Percentiles rank a stretch among this genome's conserved stretches.
Evolutionary conservation across 2,113 vertebrate species (phyloP).

Genomic region (Gorilla gorilla): DNA sequence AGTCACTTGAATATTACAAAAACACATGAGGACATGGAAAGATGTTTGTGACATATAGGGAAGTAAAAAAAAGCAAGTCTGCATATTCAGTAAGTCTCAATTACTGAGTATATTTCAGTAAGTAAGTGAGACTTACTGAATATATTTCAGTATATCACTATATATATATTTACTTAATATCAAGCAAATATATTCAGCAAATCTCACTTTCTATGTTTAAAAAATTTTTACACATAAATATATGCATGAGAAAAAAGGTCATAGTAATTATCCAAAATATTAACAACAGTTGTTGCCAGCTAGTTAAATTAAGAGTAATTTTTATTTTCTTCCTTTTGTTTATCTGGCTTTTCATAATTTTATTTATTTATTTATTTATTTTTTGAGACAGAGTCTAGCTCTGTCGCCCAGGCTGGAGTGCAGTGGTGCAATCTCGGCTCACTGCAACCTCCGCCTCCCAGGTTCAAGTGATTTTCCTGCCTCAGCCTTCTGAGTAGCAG

Average conservation of each 20-base stretch:
- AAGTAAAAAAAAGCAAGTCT: background rate
- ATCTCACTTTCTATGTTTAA: background rate
- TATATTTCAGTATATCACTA: too few species aligned
- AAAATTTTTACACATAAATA: background rate
- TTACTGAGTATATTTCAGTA: background rate
- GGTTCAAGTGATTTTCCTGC: too few species aligned
- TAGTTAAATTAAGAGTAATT: constrained; percentile 1
- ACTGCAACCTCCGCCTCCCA: too few species aligned
- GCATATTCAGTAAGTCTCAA: background rate
- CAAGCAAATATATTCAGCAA: background rate
- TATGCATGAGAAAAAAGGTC: background rate
- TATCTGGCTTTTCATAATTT: background rate
- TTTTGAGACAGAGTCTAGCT: too few species aligned
- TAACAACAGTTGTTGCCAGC: background rate
- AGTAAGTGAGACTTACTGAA: too few species aligned
- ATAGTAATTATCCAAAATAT: background rate
- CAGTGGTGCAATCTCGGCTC: too few species aligned
- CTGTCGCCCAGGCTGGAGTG: too few species aligned
- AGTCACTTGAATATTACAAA: background rate
- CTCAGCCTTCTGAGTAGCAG: too few species aligned
- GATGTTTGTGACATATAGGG: background rate
- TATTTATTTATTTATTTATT: too few species aligned
- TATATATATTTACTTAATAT: too few species aligned
- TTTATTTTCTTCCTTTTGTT: constrained; percentile 34
- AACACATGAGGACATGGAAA: background rate